These are phyloP conservation scores for Acanthisitta chloris DNA, from an alignment of 2,113 vertebrate genomes.

Conservation along the genomic window DNA sequence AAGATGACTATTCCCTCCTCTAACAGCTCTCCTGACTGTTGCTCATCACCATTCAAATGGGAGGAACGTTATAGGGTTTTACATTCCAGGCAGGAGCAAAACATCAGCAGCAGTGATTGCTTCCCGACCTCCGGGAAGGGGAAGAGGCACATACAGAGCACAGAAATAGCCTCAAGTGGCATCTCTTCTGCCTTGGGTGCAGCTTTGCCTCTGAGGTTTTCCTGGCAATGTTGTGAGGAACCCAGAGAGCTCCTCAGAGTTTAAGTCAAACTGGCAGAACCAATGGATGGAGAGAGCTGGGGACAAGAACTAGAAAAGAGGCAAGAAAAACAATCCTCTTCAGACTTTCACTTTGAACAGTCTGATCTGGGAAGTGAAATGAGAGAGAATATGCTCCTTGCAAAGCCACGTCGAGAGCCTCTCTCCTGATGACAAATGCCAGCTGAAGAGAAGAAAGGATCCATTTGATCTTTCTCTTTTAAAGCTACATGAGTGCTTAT, in stretches of 20 bases:
- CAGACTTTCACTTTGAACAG: background rate
- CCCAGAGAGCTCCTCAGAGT: background rate
- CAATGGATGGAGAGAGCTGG: background rate
- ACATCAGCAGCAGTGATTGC: background rate
- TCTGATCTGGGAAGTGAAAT: slow-evolving; percentile 2
- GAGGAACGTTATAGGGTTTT: background rate
- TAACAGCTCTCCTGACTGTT: background rate
- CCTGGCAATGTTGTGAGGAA: background rate
- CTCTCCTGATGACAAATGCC: slow-evolving; percentile 29
- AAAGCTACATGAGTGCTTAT: background rate
- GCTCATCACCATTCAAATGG: background rate
- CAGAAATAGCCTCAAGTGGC: background rate
- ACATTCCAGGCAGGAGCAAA: background rate
- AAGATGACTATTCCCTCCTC: background rate
- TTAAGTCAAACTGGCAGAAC: background rate
- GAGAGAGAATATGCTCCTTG: slow-evolving; percentile 29
- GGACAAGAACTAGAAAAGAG: background rate
- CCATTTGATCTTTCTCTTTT: slow-evolving; percentile 46
- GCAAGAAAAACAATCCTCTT: slow-evolving; percentile 48
- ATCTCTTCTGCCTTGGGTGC: background rate
- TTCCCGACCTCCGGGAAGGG: background rate
- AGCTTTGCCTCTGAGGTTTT: background rate
- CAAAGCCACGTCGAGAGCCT: slow-evolving; percentile 25
- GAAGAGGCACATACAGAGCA: background rate
- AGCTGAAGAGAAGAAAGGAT: slow-evolving; percentile 52